phyloP scores from a whole-genome alignment of 2,797 vertebrate genomes.

The Phrynocephalus forsythii region DNA sequence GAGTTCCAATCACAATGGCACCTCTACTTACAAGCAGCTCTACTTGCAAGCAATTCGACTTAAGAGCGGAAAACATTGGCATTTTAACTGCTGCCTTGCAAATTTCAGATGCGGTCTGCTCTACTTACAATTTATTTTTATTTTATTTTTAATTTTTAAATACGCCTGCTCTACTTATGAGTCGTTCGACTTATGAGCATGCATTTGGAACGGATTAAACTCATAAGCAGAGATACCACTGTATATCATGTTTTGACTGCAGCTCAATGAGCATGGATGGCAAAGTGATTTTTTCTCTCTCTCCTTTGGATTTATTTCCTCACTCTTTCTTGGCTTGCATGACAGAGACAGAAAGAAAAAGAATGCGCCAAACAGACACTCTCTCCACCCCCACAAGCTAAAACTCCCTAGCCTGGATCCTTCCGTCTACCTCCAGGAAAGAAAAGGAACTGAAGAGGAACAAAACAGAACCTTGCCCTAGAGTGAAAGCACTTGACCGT shows the following conservation, averaged over 20 bases:
- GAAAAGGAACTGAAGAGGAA: not conserved
- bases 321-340: not conserved
- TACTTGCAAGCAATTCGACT: too few relatives aligned
- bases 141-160: too few relatives aligned
- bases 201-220: too few relatives aligned
- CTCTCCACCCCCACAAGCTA: not conserved
- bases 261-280: not conserved
- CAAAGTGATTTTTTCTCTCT: not conserved
- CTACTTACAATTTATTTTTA: too few relatives aligned
- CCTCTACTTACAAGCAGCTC: too few relatives aligned
- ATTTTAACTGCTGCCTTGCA: too few relatives aligned
- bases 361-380: not conserved
- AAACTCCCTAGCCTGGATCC: not conserved
- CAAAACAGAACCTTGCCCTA: not conserved
- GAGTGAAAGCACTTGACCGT: not conserved
- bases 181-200: too few relatives aligned
- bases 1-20: not conserved
- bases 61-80: too few relatives aligned
- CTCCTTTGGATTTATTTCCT: not conserved
- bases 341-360: not conserved
- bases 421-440: not conserved
- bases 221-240: too few relatives aligned
- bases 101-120: too few relatives aligned
- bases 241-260: not conserved
- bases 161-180: too few relatives aligned